Percentiles rank a stretch among this genome's conserved stretches.
Evolutionary conservation across 2,797 vertebrate genomes (phyloP).

Genomic region (Cephalopachus bancanus): DNA sequence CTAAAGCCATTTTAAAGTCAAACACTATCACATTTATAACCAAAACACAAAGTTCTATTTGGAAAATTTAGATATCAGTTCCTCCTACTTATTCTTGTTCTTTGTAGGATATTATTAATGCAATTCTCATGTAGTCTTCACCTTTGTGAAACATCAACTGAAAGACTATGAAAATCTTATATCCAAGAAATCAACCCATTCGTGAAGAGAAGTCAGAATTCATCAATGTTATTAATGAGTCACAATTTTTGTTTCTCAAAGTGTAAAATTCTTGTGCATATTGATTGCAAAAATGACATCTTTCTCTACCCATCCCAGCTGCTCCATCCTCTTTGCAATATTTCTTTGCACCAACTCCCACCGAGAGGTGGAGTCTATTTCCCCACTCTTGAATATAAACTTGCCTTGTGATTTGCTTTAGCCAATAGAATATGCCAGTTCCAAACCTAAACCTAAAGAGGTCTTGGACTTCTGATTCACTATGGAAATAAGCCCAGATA

Average conservation of each 20-base stretch:
- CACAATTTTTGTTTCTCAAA: conserved; percentile 18
- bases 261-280: not conserved
- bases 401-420: conserved; percentile 5
- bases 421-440: not conserved
- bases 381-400: not conserved
- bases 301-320: not conserved
- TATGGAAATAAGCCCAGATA: not conserved
- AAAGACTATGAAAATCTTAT: conserved; percentile 28
- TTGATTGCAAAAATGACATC: not conserved
- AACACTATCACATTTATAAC: not conserved
- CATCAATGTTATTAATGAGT: not conserved
- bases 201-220: not conserved
- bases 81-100: not conserved
- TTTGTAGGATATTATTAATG: not conserved
- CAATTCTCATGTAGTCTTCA: not conserved
- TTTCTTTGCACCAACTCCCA: not conserved
- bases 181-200: not conserved
- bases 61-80: not conserved
- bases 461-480: not conserved
- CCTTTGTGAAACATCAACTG: not conserved
- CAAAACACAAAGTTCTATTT: conserved; percentile 41
- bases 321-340: not conserved
- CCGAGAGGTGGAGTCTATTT: conserved; percentile 38
- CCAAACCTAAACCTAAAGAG: not conserved
- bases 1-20: conserved; percentile 5